Evolutionary conservation across 2,888 invertebrate species (phyloP).

Genomic region (Melanophora roralis): DNA sequence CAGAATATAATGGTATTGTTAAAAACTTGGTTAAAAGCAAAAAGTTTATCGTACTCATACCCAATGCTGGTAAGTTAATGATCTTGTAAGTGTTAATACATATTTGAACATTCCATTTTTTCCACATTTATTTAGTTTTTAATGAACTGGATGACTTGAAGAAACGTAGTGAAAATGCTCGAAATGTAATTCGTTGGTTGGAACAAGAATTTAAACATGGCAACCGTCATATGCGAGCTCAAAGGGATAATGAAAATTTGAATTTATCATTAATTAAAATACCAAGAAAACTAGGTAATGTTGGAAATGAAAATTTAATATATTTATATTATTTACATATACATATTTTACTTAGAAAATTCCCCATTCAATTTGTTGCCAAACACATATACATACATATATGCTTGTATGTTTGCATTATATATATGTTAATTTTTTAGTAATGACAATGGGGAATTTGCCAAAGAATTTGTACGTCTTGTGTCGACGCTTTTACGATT

Average conservation of each 20-base stretch:
- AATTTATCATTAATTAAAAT: slow-evolving; percentile 85
- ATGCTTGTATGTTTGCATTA: too few relatives aligned
- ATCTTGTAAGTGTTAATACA: not conserved
- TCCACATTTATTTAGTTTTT: slow-evolving; percentile 81
- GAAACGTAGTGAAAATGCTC: slow-evolving; percentile 88
- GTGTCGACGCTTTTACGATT: too few relatives aligned
- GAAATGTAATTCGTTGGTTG: slow-evolving; percentile 96
- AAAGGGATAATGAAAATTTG: slow-evolving; percentile 88
- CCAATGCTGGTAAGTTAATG: slow-evolving; percentile 85
- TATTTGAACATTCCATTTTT: not conserved
- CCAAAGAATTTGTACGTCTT: too few relatives aligned
- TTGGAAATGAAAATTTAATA: too few relatives aligned
- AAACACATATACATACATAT: too few relatives aligned
- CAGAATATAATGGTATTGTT: slow-evolving; percentile 86
- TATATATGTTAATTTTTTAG: too few relatives aligned
- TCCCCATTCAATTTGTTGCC: too few relatives aligned
- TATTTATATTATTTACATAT: too few relatives aligned
- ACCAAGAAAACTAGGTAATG: slow-evolving; percentile 86
- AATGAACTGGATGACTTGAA: slow-evolving; percentile 93
- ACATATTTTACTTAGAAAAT: too few relatives aligned
- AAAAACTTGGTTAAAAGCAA: slow-evolving; percentile 89
- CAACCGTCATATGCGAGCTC: slow-evolving; percentile 90
- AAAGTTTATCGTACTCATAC: slow-evolving; percentile 92
- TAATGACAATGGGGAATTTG: too few relatives aligned
- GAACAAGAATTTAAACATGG: slow-evolving; percentile 92